Evolutionary conservation across 2,797 vertebrate genomes (phyloP), one percentile per base, ranked within the genome.

Genomic region (Muraenolepis orangiensis): DNA sequence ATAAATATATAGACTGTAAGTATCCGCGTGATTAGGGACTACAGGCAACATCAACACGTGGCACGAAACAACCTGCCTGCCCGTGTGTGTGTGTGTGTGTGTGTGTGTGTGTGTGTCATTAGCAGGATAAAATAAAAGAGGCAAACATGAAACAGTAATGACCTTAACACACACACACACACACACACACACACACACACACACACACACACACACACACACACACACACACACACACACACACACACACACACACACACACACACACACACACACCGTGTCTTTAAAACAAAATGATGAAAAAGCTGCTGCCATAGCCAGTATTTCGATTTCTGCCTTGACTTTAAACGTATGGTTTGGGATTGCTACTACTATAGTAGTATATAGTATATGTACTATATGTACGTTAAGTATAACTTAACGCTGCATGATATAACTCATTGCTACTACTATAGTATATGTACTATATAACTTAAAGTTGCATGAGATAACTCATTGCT

Each of bases 21-120:
- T 71, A 72, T 73, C 66, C 16, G 57, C 57, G 36, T 84, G 83
- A 88, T 72, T 89, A 82, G 86, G 78, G 70, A 67, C 66, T 66
- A 73, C 14, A 76, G 70, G 32, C 74, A 74, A 84, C 40, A 70
- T 79, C 69, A 82, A 69, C 71, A 71, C 74, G 80, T 71, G 83
- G 72, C 66, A 76, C 74, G 74, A 76, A 74, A 84, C n/a, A 70
- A 80, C 75, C 81, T 71, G 70, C 57, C 28, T 31, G 69, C 26
- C 6, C 38, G 68, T 69, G 70, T 76, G 76, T 67, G n/a, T 74
- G 38, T 70, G 32, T 51, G 26, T 57, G 46, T 64, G 28, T 18
- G 42, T 72, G 32, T 42, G 72, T 73, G 57, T 73, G 61, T 67
- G 46, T 73, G 5, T 46, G 57, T 64, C 51, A 8, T 34, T 34